phyloP scores from a whole-genome alignment of 2,113 vertebrate genomes.

The mouse (Mus musculus) region GRCm39 chr13:34998001-34998500 shows the following conservation, averaged over 20 bases:
- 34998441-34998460: not conserved
- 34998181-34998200: not conserved
- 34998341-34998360: not conserved
- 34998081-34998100: not conserved
- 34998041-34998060: not conserved
- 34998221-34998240: not conserved
- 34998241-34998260: not conserved
- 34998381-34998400: not conserved
- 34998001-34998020: not conserved
- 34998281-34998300: not conserved
- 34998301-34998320: not conserved
- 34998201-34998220: not conserved
- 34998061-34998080: not conserved
- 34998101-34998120: fast-evolving
- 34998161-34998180: too few relatives aligned
- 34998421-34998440: not conserved
- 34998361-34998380: not conserved
- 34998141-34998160: not conserved
- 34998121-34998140: not conserved
- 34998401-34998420: not conserved
- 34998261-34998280: not conserved
- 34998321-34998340: not conserved
- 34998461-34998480: not conserved
- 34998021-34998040: not conserved
- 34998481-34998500: not conserved